phyloP scores from a whole-genome alignment of 2,888 invertebrate species.

The Hirtodrosophila histrioides region DNA sequence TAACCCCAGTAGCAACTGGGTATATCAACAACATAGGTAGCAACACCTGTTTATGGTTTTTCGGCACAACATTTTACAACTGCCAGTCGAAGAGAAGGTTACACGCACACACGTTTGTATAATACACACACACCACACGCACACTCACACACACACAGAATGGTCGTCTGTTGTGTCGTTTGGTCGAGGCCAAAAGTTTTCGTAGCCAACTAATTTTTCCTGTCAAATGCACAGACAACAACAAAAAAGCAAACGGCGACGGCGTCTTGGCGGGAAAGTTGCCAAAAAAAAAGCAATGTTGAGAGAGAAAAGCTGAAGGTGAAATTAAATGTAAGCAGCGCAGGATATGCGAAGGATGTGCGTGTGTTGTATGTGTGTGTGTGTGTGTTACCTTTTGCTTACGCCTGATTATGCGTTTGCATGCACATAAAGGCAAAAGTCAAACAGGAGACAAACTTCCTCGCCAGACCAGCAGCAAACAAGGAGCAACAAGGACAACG shows the following conservation, averaged over 20 bases:
- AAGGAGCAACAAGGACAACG: conserved; percentile 16
- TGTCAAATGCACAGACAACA: conserved; percentile 79
- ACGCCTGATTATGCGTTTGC: conserved; percentile 78
- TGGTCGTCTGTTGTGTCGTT: conserved; percentile 65
- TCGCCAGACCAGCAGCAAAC: conserved; percentile 43
- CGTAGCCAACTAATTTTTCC: conserved; percentile 80
- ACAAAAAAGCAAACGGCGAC: conserved; percentile 31
- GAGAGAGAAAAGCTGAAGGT: conserved; percentile 60
- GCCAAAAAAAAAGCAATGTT: conserved; percentile 39
- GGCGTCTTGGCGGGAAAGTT: conserved; percentile 58
- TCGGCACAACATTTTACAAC: conserved; percentile 74
- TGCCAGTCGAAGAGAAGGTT: conserved; percentile 48
- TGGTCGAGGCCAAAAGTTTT: conserved; percentile 75
- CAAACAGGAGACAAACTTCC: conserved; percentile 75
- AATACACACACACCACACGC: conserved; percentile 12
- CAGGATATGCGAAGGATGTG: conserved; percentile 59
- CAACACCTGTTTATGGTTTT: conserved; percentile 80
- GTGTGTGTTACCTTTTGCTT: conserved; percentile 52
- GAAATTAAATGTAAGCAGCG: conserved; percentile 77
- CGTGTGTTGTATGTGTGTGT: conserved; percentile 32
- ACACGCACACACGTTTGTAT: conserved; percentile 15
- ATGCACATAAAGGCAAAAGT: conserved; percentile 78
- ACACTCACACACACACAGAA: conserved; percentile 14
- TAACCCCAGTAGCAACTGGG: conserved; percentile 27
- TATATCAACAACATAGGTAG: conserved; percentile 43